Percentiles rank a stretch among this genome's conserved stretches.
Conservation (phyloP, 2,113 vertebrate genomes). For the Ovis canadensis region DNA sequence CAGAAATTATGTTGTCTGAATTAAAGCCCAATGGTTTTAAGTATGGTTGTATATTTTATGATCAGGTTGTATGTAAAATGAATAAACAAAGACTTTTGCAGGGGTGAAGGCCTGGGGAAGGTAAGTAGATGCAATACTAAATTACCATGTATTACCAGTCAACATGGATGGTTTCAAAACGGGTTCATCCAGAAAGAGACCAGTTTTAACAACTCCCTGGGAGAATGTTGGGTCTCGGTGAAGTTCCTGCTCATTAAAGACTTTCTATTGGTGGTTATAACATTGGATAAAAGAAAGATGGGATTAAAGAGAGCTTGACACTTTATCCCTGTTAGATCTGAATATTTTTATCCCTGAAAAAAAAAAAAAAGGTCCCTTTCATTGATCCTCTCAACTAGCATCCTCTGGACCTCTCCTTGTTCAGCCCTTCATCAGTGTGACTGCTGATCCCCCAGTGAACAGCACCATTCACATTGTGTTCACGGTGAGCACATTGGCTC, state of each 20-base stretch:
- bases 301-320: neutral
- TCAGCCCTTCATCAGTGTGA: neutral
- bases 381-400: neutral
- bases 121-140: no score
- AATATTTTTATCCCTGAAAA: conserved; percentile 29
- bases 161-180: no score
- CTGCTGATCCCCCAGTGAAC: neutral
- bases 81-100: no score
- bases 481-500: neutral
- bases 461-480: neutral
- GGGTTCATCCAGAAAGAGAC: no score
- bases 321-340: neutral
- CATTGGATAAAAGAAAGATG: conserved; percentile 3
- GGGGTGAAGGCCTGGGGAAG: no score
- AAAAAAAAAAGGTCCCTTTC: neutral
- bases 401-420: neutral
- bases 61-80: no score
- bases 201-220: no score
- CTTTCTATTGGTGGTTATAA: conserved; percentile 17
- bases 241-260: conserved; percentile 47
- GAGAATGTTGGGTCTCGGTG: neutral
- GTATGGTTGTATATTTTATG: no score
- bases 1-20: no score
- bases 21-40: no score
- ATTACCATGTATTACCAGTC: no score